Conservation (phyloP, 2,113 vertebrate genomes). For the Jaculus jaculus region DNA sequence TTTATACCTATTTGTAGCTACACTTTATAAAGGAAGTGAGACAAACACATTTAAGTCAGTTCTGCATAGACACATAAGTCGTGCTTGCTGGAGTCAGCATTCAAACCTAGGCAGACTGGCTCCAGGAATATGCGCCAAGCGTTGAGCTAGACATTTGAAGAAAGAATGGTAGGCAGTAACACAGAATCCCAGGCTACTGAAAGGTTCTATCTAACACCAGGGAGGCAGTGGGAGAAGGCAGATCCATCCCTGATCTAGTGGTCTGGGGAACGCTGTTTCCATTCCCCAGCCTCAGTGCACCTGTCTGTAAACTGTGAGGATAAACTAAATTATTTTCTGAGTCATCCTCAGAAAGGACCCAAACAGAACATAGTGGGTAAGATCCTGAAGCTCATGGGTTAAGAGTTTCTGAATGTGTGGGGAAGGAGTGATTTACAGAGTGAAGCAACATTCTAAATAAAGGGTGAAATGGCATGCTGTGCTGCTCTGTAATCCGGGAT, state of each 20-base stretch:
- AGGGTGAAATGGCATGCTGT: neutral
- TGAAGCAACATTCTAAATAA: neutral
- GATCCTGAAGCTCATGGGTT: neutral
- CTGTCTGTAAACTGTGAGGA: neutral
- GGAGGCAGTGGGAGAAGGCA: neutral
- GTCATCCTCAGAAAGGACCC: neutral
- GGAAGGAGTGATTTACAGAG: neutral
- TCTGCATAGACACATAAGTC: neutral
- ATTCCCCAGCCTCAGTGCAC: neutral
- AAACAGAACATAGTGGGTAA: neutral
- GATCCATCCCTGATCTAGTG: neutral
- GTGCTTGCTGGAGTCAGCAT: neutral
- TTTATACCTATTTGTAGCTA: neutral
- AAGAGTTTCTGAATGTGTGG: neutral
- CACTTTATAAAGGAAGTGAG: slow-evolving; percentile 15
- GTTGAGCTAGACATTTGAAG: neutral
- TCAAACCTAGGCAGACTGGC: neutral
- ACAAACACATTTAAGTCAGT: neutral
- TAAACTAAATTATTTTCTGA: slow-evolving; percentile 22
- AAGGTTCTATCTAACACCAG: neutral
- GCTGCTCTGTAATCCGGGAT: neutral
- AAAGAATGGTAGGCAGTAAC: neutral
- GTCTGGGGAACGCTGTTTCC: neutral
- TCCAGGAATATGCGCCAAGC: neutral
- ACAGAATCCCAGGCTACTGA: neutral